Base-by-base conservation (phyloP, 2,113 vertebrate species). In the Dicaeum eximium region DNA sequence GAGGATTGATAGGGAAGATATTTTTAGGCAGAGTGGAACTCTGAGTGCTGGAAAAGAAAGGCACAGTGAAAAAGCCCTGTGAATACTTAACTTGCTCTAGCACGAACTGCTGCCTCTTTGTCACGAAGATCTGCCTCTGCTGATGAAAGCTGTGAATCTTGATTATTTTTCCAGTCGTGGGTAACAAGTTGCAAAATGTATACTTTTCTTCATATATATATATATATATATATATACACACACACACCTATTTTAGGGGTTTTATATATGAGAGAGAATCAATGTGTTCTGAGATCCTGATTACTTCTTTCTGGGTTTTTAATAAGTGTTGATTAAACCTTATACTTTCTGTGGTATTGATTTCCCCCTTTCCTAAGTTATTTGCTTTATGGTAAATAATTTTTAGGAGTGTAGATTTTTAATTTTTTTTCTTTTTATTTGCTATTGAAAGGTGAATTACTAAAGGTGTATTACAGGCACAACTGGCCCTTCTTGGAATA, bases 21-120 rank as follows among this genome's bases (percentile, higher is more conserved):
- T 83, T 92, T 95, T 93, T 94, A 97, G 88, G n/a, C 58, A 42
- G 27, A 74, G 25, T 94, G 62, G 31, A 93, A 94, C 44, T 71
- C 75, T 44, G 61, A 92, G 53, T 85, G 70, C 81, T 48, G 37
- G 54, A 47, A 82, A 47, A 47, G 61, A 84, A 84, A 60, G 72
- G 28, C 54, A 33, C 18, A 16, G 13, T 60, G 73, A 37, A 83
- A 54, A 82, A 80, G n/a, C 67, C 25, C 11, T 73, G 50, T 65
- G 56, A 65, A 45, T 72, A 30, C 61, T 74, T 69, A 62, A 71
- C 30, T 78, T 42, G 40, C 50, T 45, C 24, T 53, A 27, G 37
- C 28, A 23, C 2, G 3, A 60, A 10, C 31, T 82, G 21, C 61
- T 82, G 61, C 62, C 30, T 61, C 30, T 73, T 66, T 53, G 40